Evolutionary conservation across 2,797 vertebrate species (phyloP).

Genomic region (Sebastes minor): DNA sequence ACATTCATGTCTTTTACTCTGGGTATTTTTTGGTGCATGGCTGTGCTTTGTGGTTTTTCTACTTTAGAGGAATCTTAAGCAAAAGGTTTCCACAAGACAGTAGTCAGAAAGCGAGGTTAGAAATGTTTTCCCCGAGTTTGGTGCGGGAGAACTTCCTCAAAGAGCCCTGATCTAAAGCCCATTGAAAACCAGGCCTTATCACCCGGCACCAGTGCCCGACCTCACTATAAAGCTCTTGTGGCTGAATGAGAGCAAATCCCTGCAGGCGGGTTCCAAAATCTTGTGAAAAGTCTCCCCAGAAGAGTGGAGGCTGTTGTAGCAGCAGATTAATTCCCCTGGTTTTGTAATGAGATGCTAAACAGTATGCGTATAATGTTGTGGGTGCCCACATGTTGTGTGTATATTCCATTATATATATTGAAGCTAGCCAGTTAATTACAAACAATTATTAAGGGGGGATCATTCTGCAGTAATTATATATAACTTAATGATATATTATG

Average conservation of each 20-base stretch:
- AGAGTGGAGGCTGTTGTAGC: background rate
- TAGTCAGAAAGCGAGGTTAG: background rate
- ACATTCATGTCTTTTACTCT: background rate
- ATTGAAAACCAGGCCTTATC: conserved; percentile 37
- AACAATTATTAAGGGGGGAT: background rate
- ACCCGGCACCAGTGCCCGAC: conserved; percentile 32
- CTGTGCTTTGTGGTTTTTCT: background rate
- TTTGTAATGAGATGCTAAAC: conserved; percentile 21
- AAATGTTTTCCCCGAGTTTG: conserved; percentile 17
- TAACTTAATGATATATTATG: background rate
- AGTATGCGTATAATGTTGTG: background rate
- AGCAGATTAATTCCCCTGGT: conserved; percentile 18
- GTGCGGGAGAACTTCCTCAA: conserved; percentile 11
- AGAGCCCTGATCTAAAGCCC: conserved; percentile 47
- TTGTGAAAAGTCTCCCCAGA: conserved; percentile 1
- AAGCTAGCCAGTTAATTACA: background rate
- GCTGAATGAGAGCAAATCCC: conserved; percentile 48
- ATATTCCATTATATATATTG: background rate
- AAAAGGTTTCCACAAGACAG: background rate
- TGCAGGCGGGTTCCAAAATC: conserved; percentile 29
- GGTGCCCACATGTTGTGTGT: background rate
- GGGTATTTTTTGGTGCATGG: background rate
- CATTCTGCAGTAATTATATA: background rate
- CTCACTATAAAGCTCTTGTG: conserved; percentile 41
- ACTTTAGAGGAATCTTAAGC: background rate